Base-by-base conservation (phyloP, 1,140 invertebrate genomes). In the Gonioctena quinquepunctata region DNA sequence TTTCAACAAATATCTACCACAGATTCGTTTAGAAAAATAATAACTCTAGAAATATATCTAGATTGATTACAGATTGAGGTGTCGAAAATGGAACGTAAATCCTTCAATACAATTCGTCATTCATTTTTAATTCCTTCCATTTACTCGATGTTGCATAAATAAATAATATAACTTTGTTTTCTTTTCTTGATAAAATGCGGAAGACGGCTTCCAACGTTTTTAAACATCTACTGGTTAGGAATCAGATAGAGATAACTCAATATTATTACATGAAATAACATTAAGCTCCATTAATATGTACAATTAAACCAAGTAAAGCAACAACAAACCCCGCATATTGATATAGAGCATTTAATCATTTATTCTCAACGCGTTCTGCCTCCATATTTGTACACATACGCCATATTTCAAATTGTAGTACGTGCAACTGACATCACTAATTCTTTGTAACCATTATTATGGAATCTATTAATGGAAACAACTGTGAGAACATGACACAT, bases 271-370 rank as follows among this genome's bases (percentile, higher is more conserved):
- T 56, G 50, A 63, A 52, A 63, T 16, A 25, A 23, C 23, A 52
- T 63, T 69, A 6, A 69, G 42, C 42, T 69, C 59, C 28, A 72
- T 72, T 72, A 69, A 72, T 72, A 68, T 68, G 60, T 69, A 56
- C 68, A 68, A 72, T 72, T 72, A 42, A 62, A 28, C 67, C 59
- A 69, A 62, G 26, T 69, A 61, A 59, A 63, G 61, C 61, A 48
- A 65, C 19, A 18, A 72, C 70, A 21, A 64, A 66, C 66, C 26
- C 28, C 28, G 70, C 66, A 69, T 68, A 69, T 72, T 68, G 69
- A 72, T 68, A 19, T 50, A 18, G 13, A 42, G 26, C 68, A 69
- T 72, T 66, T 18, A 42, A 60, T 70, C 59, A 23, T 60, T 69
- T 69, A 72, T 63, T 26, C 61, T 21, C 19, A 57, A 64, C 54